Conservation (phyloP, 2,797 vertebrate genomes). For the Parotocinclus haroldoi region DNA sequence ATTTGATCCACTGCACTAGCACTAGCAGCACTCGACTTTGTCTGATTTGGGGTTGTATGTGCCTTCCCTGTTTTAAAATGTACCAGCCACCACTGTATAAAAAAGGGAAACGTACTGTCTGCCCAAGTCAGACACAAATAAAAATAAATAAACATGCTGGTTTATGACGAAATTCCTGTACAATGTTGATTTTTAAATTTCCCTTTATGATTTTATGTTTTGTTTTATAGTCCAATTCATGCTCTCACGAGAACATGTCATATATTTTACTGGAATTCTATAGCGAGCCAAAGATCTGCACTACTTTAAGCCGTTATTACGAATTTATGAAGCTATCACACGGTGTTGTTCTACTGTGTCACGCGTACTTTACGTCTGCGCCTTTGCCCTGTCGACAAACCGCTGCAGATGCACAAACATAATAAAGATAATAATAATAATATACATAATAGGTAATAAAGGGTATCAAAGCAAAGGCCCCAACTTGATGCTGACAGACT, state of each 20-base stretch:
- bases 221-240: not conserved
- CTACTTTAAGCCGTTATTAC: slow-evolving; percentile 29
- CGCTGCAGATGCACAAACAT: slow-evolving; percentile 43
- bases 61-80: too few species aligned
- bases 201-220: not conserved
- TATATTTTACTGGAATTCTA: slow-evolving; percentile 27
- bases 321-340: slow-evolving; percentile 33
- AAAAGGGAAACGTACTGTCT: too few species aligned
- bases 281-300: slow-evolving; percentile 23
- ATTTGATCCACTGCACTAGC: too few species aligned
- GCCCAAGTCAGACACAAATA: too few species aligned
- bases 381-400: slow-evolving; percentile 58
- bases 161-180: too few species aligned
- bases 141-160: too few species aligned
- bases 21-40: too few species aligned
- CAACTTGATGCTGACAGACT: slow-evolving; percentile 59
- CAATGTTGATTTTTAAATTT: not conserved
- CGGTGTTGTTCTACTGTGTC: slow-evolving; percentile 41
- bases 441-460: slow-evolving; percentile 63
- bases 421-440: too few species aligned
- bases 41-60: too few species aligned
- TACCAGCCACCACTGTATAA: too few species aligned
- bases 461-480: slow-evolving; percentile 59
- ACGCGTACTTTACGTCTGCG: slow-evolving; percentile 55
- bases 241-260: slow-evolving; percentile 5